These are phyloP conservation scores for Pygoscelis antarcticus DNA, from an alignment of 2,113 vertebrate species.

Conservation along the genomic window DNA sequence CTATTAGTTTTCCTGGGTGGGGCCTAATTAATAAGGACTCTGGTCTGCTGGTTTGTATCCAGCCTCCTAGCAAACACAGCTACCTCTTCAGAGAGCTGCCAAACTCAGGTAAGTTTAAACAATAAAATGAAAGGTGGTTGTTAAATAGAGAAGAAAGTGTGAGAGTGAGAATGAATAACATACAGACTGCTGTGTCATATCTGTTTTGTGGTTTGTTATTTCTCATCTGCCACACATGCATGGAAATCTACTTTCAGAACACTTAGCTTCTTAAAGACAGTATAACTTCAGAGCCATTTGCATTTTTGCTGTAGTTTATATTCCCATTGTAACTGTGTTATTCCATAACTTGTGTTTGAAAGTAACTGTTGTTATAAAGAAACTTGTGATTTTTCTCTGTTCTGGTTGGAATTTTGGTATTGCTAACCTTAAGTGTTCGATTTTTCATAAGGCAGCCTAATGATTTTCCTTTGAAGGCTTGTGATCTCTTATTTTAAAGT, in stretches of 20 bases:
- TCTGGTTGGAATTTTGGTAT: not conserved
- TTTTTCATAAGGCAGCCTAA: constrained; percentile 17
- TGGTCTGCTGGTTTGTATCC: not conserved
- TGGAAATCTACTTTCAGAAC: not conserved
- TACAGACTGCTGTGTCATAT: not conserved
- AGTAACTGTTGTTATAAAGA: not conserved
- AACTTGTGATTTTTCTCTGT: not conserved
- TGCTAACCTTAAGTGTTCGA: not conserved
- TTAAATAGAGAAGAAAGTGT: not conserved
- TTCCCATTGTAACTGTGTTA: not conserved
- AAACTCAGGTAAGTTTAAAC: not conserved
- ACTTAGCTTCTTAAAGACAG: not conserved
- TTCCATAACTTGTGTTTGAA: not conserved
- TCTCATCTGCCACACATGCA: fast-evolving
- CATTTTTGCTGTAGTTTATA: not conserved
- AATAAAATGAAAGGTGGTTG: not conserved
- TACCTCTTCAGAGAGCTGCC: not conserved
- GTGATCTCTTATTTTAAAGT: constrained; percentile 26
- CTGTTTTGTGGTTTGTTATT: not conserved
- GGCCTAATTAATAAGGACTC: not conserved
- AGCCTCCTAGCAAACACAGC: not conserved
- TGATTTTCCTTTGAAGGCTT: constrained; percentile 50
- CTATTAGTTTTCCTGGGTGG: not conserved
- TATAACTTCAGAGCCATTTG: not conserved
- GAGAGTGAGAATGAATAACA: not conserved